These are phyloP conservation scores for Andrena marginata DNA, from an alignment of 2,888 invertebrate genomes.

Conservation along the genomic window DNA sequence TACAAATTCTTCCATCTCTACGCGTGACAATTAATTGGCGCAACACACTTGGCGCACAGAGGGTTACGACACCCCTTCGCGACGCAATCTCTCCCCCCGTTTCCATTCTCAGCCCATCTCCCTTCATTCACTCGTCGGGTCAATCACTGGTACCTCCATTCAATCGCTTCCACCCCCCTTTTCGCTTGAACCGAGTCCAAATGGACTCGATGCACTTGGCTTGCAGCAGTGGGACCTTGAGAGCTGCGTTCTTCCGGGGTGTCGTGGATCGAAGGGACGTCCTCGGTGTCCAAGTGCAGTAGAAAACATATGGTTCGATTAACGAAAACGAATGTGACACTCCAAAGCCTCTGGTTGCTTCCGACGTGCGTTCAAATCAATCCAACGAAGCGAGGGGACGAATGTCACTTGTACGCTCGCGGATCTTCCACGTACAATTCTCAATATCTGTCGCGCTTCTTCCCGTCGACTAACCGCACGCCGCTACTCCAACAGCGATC, in stretches of 20 bases:
- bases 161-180: conserved; percentile 12
- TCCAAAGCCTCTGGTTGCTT: no score
- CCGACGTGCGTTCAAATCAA: no score
- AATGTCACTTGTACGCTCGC: no score
- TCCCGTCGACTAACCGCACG: not conserved
- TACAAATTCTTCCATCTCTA: no score
- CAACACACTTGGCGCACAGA: not conserved
- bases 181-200: conserved; percentile 39
- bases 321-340: no score
- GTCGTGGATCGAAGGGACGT: no score
- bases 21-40: no score
- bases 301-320: no score
- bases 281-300: no score
- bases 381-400: no score
- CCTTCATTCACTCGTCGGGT: conserved; percentile 28
- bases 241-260: not conserved
- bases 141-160: conserved; percentile 35
- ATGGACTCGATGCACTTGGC: conserved; percentile 8
- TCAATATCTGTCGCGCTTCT: not conserved
- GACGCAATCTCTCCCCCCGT: not conserved
- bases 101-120: not conserved
- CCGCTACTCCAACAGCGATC: not conserved
- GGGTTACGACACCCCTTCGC: not conserved
- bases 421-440: no score
- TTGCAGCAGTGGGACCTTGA: not conserved